Base-by-base conservation (phyloP, 2,113 vertebrate species). In the Chlamydotis undulata region DNA sequence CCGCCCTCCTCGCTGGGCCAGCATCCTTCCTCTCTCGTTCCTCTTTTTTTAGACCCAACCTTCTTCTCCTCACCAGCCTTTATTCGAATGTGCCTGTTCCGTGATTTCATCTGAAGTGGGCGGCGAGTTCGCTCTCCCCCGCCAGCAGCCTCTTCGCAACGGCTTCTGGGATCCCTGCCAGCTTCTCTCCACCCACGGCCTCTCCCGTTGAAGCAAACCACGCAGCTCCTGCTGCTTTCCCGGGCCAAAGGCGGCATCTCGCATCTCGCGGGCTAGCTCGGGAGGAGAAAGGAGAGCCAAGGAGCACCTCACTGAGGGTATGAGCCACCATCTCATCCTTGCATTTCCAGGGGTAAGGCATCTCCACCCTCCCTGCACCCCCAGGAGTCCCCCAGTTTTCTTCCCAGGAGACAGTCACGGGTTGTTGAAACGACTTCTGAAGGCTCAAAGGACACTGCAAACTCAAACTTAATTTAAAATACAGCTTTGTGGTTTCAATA, bases 141-240 rank as follows among this genome's bases (percentile, higher is more conserved):
- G 3, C 9, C 3, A 69, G 80, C 96, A 95, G 94, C 88, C 90
- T 96, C 95, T 91, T 94, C 70, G 6, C 90, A 89, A 73, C 70
- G 59, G 92, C 85, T 96, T 57, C 93, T 5, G 88, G 96, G 96
- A 81, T 86, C 64, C 8, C 92, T 24, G 92, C 96, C 94, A 97
- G 94, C 94, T 91, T n/a, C 90, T 93, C 92, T 93, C 94, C 94
- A 94, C 96, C 95, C 96, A 96, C 96, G 1, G 90, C 96, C 92
- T 96, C 93, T 97, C 94, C 89, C 14, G 13, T 14, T 5, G 41
- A 80, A 86, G 70, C 77, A 18, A 85, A 73, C 91, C 87, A 73
- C 31, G 52, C 87, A 76, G 91, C 80, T 96, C 91, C 91, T 59
- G 76, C 82, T 50, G 90, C 90, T 80, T 79, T 75, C 75, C 60